These are phyloP conservation scores for Delphinus delphis DNA, from an alignment of 2,113 vertebrate species.

Conservation along the genomic window DNA sequence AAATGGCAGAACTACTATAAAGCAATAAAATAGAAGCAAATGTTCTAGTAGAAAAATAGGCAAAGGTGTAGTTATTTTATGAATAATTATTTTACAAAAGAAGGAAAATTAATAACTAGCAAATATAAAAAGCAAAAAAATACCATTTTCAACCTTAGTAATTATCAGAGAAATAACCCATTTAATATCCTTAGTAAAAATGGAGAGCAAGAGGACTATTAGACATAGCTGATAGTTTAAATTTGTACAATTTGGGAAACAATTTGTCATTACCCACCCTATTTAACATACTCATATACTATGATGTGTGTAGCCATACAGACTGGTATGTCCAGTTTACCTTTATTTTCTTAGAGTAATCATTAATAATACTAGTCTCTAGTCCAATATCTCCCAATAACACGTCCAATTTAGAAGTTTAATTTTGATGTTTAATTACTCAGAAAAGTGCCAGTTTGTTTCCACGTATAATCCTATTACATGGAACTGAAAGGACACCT, in stretches of 20 bases:
- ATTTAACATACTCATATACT: neutral
- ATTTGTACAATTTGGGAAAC: neutral
- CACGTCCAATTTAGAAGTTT: neutral
- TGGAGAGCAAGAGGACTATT: neutral
- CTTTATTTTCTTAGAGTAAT: neutral
- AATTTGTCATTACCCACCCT: neutral
- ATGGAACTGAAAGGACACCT: neutral
- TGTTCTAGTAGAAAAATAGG: neutral
- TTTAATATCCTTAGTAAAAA: neutral
- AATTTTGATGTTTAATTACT: neutral
- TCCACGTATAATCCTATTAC: neutral
- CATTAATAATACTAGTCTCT: neutral
- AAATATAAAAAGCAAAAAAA: neutral
- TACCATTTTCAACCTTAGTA: neutral
- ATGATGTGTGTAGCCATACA: neutral
- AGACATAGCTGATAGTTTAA: neutral
- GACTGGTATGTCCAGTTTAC: neutral
- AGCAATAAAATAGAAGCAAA: neutral
- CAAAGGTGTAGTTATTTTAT: neutral
- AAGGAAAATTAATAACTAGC: neutral
- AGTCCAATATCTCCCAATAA: neutral
- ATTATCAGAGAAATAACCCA: neutral
- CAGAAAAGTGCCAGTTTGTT: neutral
- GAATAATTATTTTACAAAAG: neutral
- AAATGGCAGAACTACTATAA: neutral